Conservation (phyloP, 35 echinoderm and acorn worm species). For the Nesometra sesokonis region DNA sequence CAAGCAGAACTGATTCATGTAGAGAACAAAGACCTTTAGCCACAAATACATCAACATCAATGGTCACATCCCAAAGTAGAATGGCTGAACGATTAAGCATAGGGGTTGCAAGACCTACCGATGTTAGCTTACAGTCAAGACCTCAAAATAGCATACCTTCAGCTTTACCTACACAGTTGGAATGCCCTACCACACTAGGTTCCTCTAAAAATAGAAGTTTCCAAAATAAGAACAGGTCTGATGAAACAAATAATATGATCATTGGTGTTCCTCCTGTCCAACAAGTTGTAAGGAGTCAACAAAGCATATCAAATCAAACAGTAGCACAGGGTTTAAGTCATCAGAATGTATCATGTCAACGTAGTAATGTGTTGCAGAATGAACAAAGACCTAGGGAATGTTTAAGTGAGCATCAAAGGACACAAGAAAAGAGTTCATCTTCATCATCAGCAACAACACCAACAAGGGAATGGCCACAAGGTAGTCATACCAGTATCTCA, state of each 20-base stretch:
- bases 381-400: neutral
- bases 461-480: neutral
- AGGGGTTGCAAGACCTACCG: neutral
- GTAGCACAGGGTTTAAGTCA: neutral
- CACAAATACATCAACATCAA: neutral
- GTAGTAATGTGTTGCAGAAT: neutral
- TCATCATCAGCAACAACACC: neutral
- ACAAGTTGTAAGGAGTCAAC: neutral
- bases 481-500: neutral
- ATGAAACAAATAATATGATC: neutral
- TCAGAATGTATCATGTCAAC: neutral
- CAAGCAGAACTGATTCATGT: neutral
- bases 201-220: too few species aligned
- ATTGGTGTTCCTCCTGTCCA: neutral
- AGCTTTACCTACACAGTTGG: neutral
- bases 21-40: neutral
- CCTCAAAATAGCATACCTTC: neutral
- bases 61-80: neutral
- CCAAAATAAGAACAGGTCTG: too few species aligned
- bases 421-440: neutral
- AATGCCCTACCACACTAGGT: neutral
- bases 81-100: neutral
- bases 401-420: neutral
- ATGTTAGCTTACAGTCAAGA: neutral
- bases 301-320: neutral